Base-by-base conservation (phyloP, 2,797 vertebrate species). In the Valencia hispanica region DNA sequence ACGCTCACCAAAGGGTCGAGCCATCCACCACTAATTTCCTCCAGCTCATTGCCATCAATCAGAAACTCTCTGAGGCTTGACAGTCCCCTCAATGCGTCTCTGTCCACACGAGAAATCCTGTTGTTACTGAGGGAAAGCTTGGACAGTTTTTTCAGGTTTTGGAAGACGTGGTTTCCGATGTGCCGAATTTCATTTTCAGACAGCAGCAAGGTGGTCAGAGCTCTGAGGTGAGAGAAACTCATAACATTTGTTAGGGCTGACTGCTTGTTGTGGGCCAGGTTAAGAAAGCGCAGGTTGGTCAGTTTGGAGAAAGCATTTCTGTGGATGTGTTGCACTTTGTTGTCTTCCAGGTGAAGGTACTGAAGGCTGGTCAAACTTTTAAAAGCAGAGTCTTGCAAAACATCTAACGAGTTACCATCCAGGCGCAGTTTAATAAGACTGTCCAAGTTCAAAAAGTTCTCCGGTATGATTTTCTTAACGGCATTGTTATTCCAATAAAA, bases 321-420 rank as follows among this genome's bases (percentile, higher is more conserved):
- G 91, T 97, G 96, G 77, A 99, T 94, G 83, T 96, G 95, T 71
- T 93, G 96, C 83, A 99, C 95, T 75, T 95, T 94, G 90, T 99
- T 99, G 45, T 95, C 95, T 79, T 99, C 98, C 84, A 99, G 89
- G 32, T 98, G 97, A 59, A 99, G 94, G 81, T 97, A 97, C 45
- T 97, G 96, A 68, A 99, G 83, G 84, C 95, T 96, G 0, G 93
- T 86, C 84, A 98, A 75, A 65, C 94, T 94, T 50, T 96, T 94
- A 80, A 99, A 99, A 72, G 95, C 95, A 2, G 96, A 95, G 39
- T 97, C 97, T 0, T 96, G 95, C 81, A 99, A 90, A 0, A 87
- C 88, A 77, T 96, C 96, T 63, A 99, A 90, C 0, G 91, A 87
- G 1, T 99, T 99, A 34, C 96, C 95, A 0, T 99, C 98, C 73